These are phyloP conservation scores for Philaethria dido DNA, from an alignment of 2,888 invertebrate genomes.

Conservation along the genomic window DNA sequence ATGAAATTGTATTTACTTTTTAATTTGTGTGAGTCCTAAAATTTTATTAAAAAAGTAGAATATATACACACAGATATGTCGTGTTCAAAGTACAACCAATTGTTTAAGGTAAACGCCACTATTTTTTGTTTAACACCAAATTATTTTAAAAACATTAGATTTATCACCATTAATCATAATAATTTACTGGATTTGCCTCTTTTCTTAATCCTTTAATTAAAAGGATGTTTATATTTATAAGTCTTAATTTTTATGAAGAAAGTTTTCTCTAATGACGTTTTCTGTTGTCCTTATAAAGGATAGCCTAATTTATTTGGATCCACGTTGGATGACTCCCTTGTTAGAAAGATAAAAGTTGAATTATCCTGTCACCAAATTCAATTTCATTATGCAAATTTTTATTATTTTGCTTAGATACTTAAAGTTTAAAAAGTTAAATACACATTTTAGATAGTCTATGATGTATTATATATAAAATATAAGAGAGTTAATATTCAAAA, in stretches of 20 bases:
- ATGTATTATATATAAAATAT: not conserved
- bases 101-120: no score
- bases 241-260: constrained; percentile 8
- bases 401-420: constrained; percentile 17
- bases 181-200: no score
- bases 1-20: no score
- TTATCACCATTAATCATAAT: no score
- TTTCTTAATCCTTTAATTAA: not conserved
- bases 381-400: constrained; percentile 21
- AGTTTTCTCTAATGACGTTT: constrained; percentile 10
- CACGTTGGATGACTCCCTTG: constrained; percentile 21
- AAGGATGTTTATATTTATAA: not conserved
- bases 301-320: constrained; percentile 29
- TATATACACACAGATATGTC: no score
- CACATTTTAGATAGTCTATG: not conserved
- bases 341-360: constrained; percentile 7
- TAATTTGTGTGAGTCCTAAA: no score
- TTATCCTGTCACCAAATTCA: constrained; percentile 13
- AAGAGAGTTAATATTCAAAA: not conserved
- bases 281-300: constrained; percentile 15
- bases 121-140: no score
- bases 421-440: constrained; percentile 6
- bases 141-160: no score
- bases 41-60: no score
- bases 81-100: no score